Evolutionary conservation across 2,888 invertebrate species (phyloP), one percentile per base, ranked within the genome.

Genomic region (Baronia brevicornis): DNA sequence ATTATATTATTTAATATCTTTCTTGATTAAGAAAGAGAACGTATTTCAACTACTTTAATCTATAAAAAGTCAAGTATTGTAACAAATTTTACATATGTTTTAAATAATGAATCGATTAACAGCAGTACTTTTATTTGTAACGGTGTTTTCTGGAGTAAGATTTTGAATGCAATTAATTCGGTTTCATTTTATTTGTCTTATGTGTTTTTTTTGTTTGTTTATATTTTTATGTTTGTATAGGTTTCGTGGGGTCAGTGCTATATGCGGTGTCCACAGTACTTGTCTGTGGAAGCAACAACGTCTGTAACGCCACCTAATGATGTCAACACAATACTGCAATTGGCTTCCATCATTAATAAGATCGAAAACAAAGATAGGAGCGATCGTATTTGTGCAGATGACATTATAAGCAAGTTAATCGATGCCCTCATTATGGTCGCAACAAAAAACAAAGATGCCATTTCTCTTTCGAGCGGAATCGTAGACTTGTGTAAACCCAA

Each of bases 31-130:
- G 30, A 12, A 36, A 39, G 33, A 36, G 33, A 35, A 35, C 15
- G 41, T 58, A 50, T 54, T 35, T 54, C 39, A 62, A 62, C 45
- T 24, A 11, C 23, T 30, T 17, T 48, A 49, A 40, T 43, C 43
- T 48, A 54, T 56, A 56, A 51, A 56, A 50, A 47, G 38, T 40
- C 25, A 18, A 19, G 17, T 25, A 25, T 3, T 3, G 17, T 19
- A 23, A 10, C 12, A n/a, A 11, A 22, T 4, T 31, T n/a, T n/a
- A n/a, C n/a, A 10, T 18, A 31, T 22, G 23, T 22, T 28, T 20
- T 8, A 19, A 25, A 31, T 20, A 19, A 36, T 36, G 28, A 28
- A 19, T 36, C 36, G 31, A 31, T 28, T 32, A 31, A 26, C 28
- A 3, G n/a, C 23, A 11, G 31, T 28, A 11, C 19, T 26, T 23